A percentile compares a stretch with the other conserved stretches of the same genome.
These are phyloP conservation scores for Aphelinus certus DNA, from an alignment of 1,140 invertebrate species.

Conservation along the genomic window DNA sequence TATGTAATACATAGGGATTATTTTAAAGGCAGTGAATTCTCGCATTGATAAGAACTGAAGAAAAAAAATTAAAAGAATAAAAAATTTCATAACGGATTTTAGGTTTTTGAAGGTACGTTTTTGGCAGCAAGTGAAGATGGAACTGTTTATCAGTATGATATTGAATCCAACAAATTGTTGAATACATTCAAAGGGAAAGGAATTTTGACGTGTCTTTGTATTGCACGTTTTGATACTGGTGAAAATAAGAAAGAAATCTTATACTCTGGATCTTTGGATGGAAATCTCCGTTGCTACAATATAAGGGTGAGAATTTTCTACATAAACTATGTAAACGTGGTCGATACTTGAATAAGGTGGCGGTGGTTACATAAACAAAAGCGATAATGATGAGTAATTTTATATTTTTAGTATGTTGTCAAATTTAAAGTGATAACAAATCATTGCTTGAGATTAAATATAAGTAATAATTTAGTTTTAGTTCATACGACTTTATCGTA, in stretches of 20 bases:
- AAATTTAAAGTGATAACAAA: too few relatives aligned
- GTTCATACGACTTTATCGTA: too few relatives aligned
- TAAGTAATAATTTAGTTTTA: too few relatives aligned
- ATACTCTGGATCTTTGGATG: conserved; percentile 71
- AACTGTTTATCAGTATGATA: conserved; percentile 60
- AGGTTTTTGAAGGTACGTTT: conserved; percentile 63
- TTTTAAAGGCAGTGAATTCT: too few relatives aligned
- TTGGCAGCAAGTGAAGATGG: conserved; percentile 64
- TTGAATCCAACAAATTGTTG: conserved; percentile 57
- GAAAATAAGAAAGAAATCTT: conserved; percentile 65
- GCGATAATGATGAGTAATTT: too few relatives aligned
- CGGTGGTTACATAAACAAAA: background rate
- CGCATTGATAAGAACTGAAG: background rate
- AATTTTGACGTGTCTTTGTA: conserved; percentile 70
- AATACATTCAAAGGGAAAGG: conserved; percentile 64
- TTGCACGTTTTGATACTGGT: conserved; percentile 48
- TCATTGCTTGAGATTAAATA: too few relatives aligned
- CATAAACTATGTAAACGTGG: too few relatives aligned
- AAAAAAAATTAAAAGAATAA: conserved; percentile 7
- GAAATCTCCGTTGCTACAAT: conserved; percentile 69
- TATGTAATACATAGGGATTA: too few relatives aligned
- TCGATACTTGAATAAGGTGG: background rate
- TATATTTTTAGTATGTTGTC: too few relatives aligned
- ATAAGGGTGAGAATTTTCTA: conserved; percentile 62
- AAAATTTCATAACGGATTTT: conserved; percentile 43